phyloP scores from a whole-genome alignment of 2,888 invertebrate species.

The Sarcophaga subvicina region DNA sequence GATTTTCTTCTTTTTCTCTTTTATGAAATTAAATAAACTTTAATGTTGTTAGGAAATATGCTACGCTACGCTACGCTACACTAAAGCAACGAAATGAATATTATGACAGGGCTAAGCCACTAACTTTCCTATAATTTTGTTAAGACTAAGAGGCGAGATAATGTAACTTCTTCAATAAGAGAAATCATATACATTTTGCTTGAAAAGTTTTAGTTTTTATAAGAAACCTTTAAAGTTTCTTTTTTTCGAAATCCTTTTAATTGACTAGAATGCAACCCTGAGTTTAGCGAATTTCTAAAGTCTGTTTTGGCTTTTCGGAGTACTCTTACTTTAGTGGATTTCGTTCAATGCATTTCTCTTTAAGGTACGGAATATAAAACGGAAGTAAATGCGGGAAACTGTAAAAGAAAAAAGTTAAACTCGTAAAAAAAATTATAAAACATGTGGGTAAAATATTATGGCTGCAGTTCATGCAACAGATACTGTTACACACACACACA shows the following conservation, averaged over 20 bases:
- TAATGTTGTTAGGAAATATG: not conserved
- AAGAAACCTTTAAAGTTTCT: too few species aligned
- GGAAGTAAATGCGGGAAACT: not conserved
- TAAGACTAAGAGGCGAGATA: too few species aligned
- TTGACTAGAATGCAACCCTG: too few species aligned
- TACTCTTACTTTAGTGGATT: not conserved
- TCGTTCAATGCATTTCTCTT: not conserved
- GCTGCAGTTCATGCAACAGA: constrained; percentile 17
- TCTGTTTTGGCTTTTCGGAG: not conserved
- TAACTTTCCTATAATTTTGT: too few species aligned
- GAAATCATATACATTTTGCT: too few species aligned
- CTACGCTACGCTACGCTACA: too few species aligned
- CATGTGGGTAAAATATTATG: constrained; percentile 20
- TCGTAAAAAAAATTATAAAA: constrained; percentile 8
- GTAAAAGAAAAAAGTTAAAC: not conserved
- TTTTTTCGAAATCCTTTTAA: too few species aligned
- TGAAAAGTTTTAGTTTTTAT: too few species aligned
- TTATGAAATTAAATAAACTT: constrained; percentile 3
- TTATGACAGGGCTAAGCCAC: too few species aligned
- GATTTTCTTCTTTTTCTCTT: not conserved
- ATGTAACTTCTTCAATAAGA: too few species aligned
- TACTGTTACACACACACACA: not conserved
- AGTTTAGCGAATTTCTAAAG: not conserved
- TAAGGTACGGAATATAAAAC: not conserved
- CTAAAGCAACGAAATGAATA: too few species aligned